Base-by-base conservation (phyloP, 2,888 invertebrate genomes). In the Drosophila prolongata region DNA sequence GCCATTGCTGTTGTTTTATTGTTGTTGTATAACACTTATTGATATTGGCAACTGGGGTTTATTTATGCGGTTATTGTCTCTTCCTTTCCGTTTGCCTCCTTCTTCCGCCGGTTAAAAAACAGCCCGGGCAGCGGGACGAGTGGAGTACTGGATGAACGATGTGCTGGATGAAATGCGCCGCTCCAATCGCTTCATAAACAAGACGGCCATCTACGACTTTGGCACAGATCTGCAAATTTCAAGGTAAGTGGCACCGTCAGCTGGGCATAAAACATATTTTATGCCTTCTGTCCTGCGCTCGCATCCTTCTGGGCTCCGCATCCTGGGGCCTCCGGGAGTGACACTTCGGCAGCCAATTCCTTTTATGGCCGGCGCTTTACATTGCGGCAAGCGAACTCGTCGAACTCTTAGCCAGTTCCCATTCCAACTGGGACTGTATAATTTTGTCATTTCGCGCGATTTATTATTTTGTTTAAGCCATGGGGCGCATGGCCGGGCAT, bases 121-220 rank as follows among this genome's bases (percentile, higher is more conserved):
- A 91, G 96, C 97, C 0, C 92, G 94, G 57, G 95, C 96, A 0
- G 95, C 96, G 80, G 97, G 97, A 1, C 95, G 96, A 76, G 96
- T 98, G 1, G 98, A 98, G 91, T 96, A 96, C 81, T 98, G 98
- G 98, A 97, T 98, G 98, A 97, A 96, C 75, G 93, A 95, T 37
- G 96, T 98, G 2, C 93, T 98, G 16, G 93, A 92, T 4, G 98
- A 98, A 92, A 98, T 98, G 98, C 94, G 96, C 44, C 93, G 92
- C 50, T 95, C 97, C 0, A 98, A 98, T 92, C 94, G 96, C 77
- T 96, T 94, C 87, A 95, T 97, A 59, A 96, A 96, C 0, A 98
- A 98, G 91, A 97, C 96, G 90, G 96, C 97, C 19, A 95, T 98
- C 77, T 97, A 95, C 92, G 95, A 96, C 90, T 98, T 97, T 90